Percentiles rank a stretch among this genome's conserved stretches.
phyloP scores from a whole-genome alignment of 2,797 vertebrate species.

The Setipinna tenuifilis region DNA sequence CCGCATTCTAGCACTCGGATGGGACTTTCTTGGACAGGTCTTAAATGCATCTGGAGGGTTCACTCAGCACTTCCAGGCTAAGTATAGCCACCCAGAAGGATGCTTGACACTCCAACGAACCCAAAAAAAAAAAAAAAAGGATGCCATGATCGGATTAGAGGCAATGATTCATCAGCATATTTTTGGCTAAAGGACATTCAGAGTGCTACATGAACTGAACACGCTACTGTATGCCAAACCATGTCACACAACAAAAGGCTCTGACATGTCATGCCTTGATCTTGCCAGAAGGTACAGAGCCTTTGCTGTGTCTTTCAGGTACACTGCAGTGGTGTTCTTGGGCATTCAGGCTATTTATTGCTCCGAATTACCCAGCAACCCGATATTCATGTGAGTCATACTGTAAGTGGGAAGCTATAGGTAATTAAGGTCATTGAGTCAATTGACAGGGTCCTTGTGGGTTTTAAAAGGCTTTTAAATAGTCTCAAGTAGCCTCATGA shows the following conservation, averaged over 20 bases:
- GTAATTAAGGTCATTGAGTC: no score
- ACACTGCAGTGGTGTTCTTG: not conserved
- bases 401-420: no score
- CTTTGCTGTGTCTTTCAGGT: not conserved
- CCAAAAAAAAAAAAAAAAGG: not conserved
- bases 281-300: not conserved
- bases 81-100: not conserved
- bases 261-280: not conserved
- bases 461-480: no score
- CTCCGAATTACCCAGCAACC: not conserved
- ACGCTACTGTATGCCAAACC: not conserved
- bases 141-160: not conserved
- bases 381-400: not conserved
- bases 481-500: no score
- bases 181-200: not conserved
- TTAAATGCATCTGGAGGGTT: constrained; percentile 21
- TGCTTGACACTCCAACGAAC: not conserved
- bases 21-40: not conserved
- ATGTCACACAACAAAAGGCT: not conserved
- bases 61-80: not conserved
- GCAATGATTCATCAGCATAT: not conserved
- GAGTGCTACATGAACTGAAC: not conserved
- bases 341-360: not conserved
- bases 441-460: no score
- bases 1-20: constrained; percentile 25